A percentile compares a stretch with the other conserved stretches of the same genome.
Conservation (phyloP, 2,888 invertebrate genomes). For the Leptodirus hochenwartii region DNA sequence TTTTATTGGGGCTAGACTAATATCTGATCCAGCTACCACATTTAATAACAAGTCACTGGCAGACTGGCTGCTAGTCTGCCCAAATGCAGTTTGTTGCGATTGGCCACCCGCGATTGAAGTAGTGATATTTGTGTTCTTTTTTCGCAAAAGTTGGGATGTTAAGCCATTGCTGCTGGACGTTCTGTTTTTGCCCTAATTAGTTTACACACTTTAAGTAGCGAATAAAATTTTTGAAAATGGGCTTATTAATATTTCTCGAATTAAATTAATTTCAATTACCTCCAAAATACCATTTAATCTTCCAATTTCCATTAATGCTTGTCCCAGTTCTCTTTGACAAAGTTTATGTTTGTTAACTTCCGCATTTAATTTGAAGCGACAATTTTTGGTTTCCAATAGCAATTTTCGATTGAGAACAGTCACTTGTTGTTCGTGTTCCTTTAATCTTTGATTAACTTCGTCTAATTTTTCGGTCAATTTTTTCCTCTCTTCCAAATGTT, state of each 20-base stretch:
- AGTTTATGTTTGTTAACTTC: conserved; percentile 56
- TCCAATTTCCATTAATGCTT: conserved; percentile 40
- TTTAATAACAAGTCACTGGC: conserved; percentile 5
- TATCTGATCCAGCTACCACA: conserved; percentile 2
- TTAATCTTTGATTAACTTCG: conserved; percentile 32
- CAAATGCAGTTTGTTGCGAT: conserved; percentile 7
- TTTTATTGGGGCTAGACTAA: no score
- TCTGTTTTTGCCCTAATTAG: conserved; percentile 13
- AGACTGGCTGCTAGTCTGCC: conserved; percentile 24
- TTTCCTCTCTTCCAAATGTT: conserved; percentile 54
- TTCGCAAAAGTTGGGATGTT: conserved; percentile 19
- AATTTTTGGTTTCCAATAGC: conserved; percentile 54
- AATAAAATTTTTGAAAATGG: no score
- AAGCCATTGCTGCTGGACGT: neutral
- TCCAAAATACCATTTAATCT: no score
- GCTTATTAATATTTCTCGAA: no score
- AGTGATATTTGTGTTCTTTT: no score
- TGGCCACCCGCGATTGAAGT: neutral
- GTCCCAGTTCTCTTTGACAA: conserved; percentile 44
- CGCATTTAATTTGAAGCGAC: conserved; percentile 45
- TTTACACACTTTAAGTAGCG: neutral
- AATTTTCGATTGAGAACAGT: conserved; percentile 48
- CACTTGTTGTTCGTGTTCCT: conserved; percentile 44
- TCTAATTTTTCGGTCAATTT: conserved; percentile 45
- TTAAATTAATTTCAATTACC: no score